Evolutionary conservation across 2,797 vertebrate species (phyloP).

Genomic region (Gouania willdenowi): DNA sequence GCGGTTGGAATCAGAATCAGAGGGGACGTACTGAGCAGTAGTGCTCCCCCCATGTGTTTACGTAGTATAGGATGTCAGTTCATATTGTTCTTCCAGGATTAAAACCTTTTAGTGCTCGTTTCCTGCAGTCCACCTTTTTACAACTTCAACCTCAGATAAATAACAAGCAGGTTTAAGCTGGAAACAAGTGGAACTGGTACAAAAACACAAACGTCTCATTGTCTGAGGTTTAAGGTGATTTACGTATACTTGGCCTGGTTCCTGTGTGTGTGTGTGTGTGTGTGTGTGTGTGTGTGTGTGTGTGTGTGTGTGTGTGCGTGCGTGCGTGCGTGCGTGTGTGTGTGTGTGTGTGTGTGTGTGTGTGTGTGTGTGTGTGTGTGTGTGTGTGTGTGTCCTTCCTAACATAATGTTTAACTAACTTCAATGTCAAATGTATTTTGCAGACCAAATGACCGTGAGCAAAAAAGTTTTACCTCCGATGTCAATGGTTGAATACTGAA

Average conservation of each 20-base stretch:
- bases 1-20: too few species aligned
- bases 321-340: too few species aligned
- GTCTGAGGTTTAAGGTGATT: constrained; percentile 71
- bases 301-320: constrained; percentile 17
- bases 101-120: too few species aligned
- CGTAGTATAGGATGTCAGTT: too few species aligned
- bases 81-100: too few species aligned
- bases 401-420: constrained; percentile 59
- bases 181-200: constrained; percentile 53
- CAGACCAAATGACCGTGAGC: constrained; percentile 16
- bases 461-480: constrained; percentile 59
- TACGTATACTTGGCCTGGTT: constrained; percentile 56
- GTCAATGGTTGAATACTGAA: constrained; percentile 42
- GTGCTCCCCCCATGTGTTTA: too few species aligned
- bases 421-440: constrained; percentile 23
- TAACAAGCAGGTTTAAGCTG: constrained; percentile 44
- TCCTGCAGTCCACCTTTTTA: constrained; percentile 4
- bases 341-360: constrained; percentile 35
- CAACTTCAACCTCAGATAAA: constrained; percentile 23
- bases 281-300: background rate
- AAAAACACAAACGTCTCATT: constrained; percentile 70
- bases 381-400: background rate
- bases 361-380: constrained; percentile 18
- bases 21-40: too few species aligned
- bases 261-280: constrained; percentile 34